phyloP scores from a whole-genome alignment of 1,140 invertebrate species.

The Trachelipus rathkii region DNA sequence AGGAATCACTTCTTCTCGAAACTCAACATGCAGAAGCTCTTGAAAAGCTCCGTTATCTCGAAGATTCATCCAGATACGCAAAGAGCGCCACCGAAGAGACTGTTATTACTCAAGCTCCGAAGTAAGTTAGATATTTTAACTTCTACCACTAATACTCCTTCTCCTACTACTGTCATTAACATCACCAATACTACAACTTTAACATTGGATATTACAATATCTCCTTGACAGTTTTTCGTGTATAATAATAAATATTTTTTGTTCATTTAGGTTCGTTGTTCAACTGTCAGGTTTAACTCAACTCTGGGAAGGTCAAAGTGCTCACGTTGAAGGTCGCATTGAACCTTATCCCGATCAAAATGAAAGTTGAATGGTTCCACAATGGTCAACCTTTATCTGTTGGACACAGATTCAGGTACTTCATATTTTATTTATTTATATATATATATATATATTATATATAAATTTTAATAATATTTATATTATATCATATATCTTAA shows the following conservation, averaged over 20 bases:
- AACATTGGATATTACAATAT: no score
- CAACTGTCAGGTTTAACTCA: constrained; percentile 76
- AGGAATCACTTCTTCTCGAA: constrained; percentile 50
- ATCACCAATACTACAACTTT: no score
- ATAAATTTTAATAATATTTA: no score
- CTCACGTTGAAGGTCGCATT: constrained; percentile 59
- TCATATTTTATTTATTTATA: neutral
- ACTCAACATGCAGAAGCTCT: constrained; percentile 59
- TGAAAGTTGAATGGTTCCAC: constrained; percentile 50
- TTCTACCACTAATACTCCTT: neutral
- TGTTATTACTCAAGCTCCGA: constrained; percentile 71
- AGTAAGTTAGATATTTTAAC: constrained; percentile 28
- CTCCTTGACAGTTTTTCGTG: no score
- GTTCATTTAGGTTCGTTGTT: constrained; percentile 63
- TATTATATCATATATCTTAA: no score
- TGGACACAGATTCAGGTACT: constrained; percentile 53
- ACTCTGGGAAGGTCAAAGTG: constrained; percentile 78
- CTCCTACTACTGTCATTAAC: no score
- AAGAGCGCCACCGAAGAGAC: constrained; percentile 64
- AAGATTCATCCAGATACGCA: constrained; percentile 50
- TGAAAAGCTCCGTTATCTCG: constrained; percentile 61
- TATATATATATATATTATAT: neutral
- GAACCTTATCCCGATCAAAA: constrained; percentile 47
- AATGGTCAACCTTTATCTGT: constrained; percentile 54
- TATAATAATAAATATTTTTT: neutral